Percentiles rank a stretch among this genome's conserved stretches.
phyloP scores from a whole-genome alignment of 2,113 vertebrate genomes.

The Channa argus region DNA sequence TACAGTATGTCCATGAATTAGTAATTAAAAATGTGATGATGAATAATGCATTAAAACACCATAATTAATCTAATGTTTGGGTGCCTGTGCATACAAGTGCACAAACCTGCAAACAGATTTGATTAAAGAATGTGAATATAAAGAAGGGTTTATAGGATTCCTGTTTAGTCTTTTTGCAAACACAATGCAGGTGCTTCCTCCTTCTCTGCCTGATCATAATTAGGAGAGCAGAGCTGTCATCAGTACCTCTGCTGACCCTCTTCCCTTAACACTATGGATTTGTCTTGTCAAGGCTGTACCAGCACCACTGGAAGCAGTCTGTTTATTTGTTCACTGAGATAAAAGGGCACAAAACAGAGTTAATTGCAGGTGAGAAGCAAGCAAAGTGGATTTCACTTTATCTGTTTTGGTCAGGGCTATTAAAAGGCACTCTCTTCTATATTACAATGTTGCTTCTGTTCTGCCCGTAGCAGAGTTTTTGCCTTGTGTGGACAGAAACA shows the following conservation, averaged over 20 bases:
- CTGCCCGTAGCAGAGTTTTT: not conserved
- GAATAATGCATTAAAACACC: conserved; percentile 8
- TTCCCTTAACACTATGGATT: conserved; percentile 53
- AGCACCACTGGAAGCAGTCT: conserved; percentile 29
- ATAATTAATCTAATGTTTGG: conserved; percentile 4
- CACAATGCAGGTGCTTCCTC: conserved; percentile 54
- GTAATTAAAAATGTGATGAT: conserved; percentile 18
- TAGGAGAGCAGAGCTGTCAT: conserved; percentile 66
- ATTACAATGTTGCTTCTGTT: conserved; percentile 30
- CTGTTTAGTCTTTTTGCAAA: conserved; percentile 27
- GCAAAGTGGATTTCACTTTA: conserved; percentile 55
- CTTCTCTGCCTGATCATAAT: conserved; percentile 57
- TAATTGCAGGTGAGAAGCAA: conserved; percentile 46
- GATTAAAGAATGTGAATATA: not conserved
- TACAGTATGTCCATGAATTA: too few species aligned
- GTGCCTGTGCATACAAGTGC: not conserved
- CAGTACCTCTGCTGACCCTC: conserved; percentile 46
- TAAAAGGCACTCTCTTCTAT: conserved; percentile 15
- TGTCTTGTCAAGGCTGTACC: conserved; percentile 43
- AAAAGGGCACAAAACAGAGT: conserved; percentile 23
- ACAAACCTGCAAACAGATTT: conserved; percentile 3
- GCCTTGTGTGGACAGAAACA: conserved; percentile 8
- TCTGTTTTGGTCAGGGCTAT: conserved; percentile 37
- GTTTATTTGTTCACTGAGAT: conserved; percentile 58
- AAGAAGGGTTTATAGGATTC: conserved; percentile 1